Evolutionary conservation across 2,888 invertebrate genomes (phyloP), one percentile per base, ranked within the genome.

Genomic region (Nymphalis urticae): DNA sequence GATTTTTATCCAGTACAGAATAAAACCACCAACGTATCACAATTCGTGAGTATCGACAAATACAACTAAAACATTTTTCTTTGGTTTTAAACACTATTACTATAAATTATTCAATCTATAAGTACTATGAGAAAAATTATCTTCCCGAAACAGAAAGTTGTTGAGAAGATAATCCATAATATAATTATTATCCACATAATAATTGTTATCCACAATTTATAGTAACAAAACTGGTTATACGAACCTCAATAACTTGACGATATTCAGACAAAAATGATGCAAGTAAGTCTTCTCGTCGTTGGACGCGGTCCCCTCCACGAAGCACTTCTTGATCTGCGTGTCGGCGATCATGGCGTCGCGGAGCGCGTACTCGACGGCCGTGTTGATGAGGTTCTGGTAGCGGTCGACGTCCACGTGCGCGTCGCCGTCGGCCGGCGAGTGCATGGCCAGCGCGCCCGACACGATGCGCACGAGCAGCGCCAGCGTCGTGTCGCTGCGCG

Each of bases 391-490:
- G 64, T 81, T 82, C 75, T 91, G 88, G 68, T 88, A 90, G 71
- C 88, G 79, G 7, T 93, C 92, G 0, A 87, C 86, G 64, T 92
- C 89, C 76, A 84, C 81, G 48, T 76, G 82, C 1, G 89, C 73
- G 61, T 93, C 92, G 0, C 82, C 77, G 17, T 93, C 93, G 13
- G 76, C 82, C 0, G 93, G 90, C 0, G 85, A 83, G 72, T 93
- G 90, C 89, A 92, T 89, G 0, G 82, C 80, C n/a, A 90, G 85
- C 4, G 95, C 95, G n/a, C 94, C 94, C 0, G 94, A 93, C 63
- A 95, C 89, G 21, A 95, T 93, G 16, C 94, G 91, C 0, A 95
- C 93, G 19, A 95, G 78, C 0, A 95, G 87, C 0, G 94, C 94
- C 47, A 96, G 82, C 9, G 95, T 95, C 9, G 93, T 91, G 62